Base-by-base conservation (phyloP, 2,888 invertebrate genomes). In the Plusia festucae region DNA sequence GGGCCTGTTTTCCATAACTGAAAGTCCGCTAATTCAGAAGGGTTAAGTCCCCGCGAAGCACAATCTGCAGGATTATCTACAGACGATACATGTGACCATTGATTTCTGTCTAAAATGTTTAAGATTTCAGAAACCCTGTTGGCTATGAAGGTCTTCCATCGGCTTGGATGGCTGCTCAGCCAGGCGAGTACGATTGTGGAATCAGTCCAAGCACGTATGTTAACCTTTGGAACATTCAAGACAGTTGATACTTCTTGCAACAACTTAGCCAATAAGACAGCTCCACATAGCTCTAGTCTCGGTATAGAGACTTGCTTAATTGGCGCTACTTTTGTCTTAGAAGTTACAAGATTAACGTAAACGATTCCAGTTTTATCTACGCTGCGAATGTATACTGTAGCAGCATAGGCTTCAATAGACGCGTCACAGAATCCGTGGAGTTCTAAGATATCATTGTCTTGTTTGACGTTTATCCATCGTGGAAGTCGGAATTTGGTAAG, bases 241-340 rank as follows among this genome's bases (percentile, higher is more conserved):
- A 68, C 54, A 11, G 44, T 15, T 1, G 63, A 32, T 0, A 73
- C 62, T 51, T 73, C 71, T 2, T 18, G 16, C 5, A 77, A 18
- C 15, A 77, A 40, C 53, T 72, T 73, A 6, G 76, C 51, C 0
- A 74, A 20, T n/a, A 79, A 54, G 1, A 69, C 54, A 4, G 77
- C 78, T 5, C 64, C 77, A 68, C 76, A 79, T 11, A 81, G 53
- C 46, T 78, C 81, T 16, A 81, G 49, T 8, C 75, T 65, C 0
- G 76, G 73, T 0, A 73, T 63, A 1, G 67, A 65, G 2, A 70
- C 16, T 54, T 68, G 61, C 20, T 68, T 68, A 1, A 68, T 60
- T 22, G 32, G 8, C 2, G 61, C 40, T 40, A 60, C 61, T 49
- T 30, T 61, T 5, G 49, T 61, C 44, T 61, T 61, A 0, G 61